phyloP scores from a whole-genome alignment of 2,113 vertebrate genomes.

The Taurulus bubalis region DNA sequence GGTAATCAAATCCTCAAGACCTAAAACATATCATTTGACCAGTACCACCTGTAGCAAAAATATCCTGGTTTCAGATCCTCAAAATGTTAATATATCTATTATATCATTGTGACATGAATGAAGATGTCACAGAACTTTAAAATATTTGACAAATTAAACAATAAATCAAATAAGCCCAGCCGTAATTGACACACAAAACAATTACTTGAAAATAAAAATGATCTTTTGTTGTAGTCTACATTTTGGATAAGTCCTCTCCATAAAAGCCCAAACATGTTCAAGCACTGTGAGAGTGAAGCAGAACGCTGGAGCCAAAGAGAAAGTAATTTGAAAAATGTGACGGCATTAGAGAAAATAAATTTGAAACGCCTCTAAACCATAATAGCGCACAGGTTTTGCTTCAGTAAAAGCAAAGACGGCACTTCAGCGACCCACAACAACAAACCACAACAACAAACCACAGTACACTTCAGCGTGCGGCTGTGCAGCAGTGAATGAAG shows the following conservation, averaged over 20 bases:
- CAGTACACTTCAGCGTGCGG: background rate
- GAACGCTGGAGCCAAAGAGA: background rate
- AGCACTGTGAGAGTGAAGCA: background rate
- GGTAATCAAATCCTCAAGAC: background rate
- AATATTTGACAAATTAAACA: background rate
- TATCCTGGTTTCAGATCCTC: background rate
- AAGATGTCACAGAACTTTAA: background rate
- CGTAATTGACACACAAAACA: background rate
- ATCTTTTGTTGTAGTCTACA: background rate
- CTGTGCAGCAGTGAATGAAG: conserved; percentile 13
- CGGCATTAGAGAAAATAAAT: background rate
- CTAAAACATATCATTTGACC: background rate
- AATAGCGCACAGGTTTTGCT: background rate
- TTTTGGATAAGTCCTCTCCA: background rate
- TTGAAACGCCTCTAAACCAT: background rate
- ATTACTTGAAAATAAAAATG: background rate
- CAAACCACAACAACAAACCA: background rate
- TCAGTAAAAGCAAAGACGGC: conserved; percentile 6
- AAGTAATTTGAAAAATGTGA: background rate
- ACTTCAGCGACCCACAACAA: conserved; percentile 3
- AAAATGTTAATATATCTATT: no score
- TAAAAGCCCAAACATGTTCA: background rate
- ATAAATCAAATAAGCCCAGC: background rate
- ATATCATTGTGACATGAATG: no score
- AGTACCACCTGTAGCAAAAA: background rate